Percentiles rank a stretch among this genome's conserved stretches.
Evolutionary conservation across 2,888 invertebrate genomes (phyloP).

Genomic region (Luperina testacea): DNA sequence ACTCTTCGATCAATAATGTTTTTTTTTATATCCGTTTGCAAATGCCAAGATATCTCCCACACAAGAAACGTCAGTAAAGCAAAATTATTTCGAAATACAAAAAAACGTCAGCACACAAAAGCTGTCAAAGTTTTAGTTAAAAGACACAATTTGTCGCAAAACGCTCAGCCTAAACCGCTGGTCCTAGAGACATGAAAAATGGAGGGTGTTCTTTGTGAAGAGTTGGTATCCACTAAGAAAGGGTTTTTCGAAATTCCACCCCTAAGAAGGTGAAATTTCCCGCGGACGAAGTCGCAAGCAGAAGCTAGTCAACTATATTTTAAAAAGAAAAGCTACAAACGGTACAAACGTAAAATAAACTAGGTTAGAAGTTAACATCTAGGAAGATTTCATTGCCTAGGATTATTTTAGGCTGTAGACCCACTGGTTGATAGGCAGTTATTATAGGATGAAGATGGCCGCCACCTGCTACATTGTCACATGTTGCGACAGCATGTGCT

Average conservation of each 20-base stretch:
- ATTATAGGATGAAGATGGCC: slow-evolving; percentile 80
- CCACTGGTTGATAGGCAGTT: slow-evolving; percentile 80
- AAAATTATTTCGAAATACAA: background rate
- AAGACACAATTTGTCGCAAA: background rate
- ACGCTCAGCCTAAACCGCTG: too few species aligned
- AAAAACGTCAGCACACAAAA: background rate
- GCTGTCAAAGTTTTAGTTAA: background rate
- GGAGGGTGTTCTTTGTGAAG: too few species aligned
- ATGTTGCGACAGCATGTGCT: slow-evolving; percentile 83
- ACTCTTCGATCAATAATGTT: background rate
- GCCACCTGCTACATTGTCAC: slow-evolving; percentile 83
- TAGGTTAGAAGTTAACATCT: slow-evolving; percentile 55
- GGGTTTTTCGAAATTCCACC: too few species aligned
- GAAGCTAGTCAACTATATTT: background rate
- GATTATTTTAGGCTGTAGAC: slow-evolving; percentile 66
- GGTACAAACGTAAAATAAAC: slow-evolving; percentile 8
- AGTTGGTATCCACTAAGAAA: too few species aligned
- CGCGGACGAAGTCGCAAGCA: too few species aligned
- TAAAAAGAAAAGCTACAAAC: background rate
- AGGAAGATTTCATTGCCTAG: slow-evolving; percentile 41
- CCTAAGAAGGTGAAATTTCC: too few species aligned
- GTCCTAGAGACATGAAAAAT: too few species aligned
- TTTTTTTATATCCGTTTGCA: background rate
- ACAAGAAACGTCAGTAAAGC: background rate
- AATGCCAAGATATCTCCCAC: background rate